Conservation (phyloP, 2,888 invertebrate genomes). For the Eubasilissa splendida region DNA sequence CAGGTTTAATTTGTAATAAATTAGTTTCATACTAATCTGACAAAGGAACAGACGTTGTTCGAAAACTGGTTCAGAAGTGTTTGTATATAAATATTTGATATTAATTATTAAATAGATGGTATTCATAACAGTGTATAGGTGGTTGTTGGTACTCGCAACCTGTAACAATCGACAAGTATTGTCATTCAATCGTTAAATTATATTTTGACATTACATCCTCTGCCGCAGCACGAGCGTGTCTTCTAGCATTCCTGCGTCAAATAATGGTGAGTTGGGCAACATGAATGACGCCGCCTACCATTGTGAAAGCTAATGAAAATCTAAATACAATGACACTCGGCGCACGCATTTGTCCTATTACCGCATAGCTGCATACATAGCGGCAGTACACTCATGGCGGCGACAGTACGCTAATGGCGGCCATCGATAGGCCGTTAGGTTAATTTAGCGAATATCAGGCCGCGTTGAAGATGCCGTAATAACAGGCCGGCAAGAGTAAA, state of each 20-base stretch:
- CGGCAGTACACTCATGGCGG: background rate
- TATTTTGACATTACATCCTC: conserved; percentile 1
- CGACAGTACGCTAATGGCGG: conserved; percentile 5
- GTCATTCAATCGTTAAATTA: conserved; percentile 32
- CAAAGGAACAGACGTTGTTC: too few relatives aligned
- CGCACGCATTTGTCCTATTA: conserved; percentile 47
- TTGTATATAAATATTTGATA: too few relatives aligned
- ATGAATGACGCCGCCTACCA: conserved; percentile 50
- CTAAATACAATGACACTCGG: conserved; percentile 57
- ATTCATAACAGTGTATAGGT: background rate
- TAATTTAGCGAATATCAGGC: conserved; percentile 19
- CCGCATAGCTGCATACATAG: conserved; percentile 45
- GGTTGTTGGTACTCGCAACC: background rate
- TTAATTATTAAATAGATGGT: background rate
- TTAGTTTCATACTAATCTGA: too few relatives aligned
- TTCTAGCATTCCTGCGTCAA: conserved; percentile 26
- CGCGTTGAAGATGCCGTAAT: conserved; percentile 38
- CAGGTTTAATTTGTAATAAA: too few relatives aligned
- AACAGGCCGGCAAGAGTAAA: conserved; percentile 47
- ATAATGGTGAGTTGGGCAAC: conserved; percentile 23
- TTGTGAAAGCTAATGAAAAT: conserved; percentile 51
- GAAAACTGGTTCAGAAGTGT: too few relatives aligned
- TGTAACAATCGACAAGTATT: background rate
- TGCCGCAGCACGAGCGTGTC: conserved; percentile 4
- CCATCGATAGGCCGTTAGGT: conserved; percentile 37